Conservation (phyloP, 53 echinoderm and acorn worm genomes). For the Paelopatides confundens region DNA sequence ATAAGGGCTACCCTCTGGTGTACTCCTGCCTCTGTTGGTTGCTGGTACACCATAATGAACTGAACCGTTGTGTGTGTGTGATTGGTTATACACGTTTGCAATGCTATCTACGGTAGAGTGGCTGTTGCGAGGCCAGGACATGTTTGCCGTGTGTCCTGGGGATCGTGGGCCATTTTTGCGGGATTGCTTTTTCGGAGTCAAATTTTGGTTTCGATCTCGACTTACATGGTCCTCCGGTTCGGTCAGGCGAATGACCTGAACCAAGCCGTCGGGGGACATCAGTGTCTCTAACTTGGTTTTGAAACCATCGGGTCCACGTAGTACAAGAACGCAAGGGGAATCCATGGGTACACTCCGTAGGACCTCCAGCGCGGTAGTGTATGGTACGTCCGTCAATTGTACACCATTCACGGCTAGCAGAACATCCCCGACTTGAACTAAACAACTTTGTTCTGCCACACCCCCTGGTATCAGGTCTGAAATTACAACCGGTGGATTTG, state of each 20-base stretch:
- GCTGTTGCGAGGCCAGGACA: slow-evolving; percentile 79
- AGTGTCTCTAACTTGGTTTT: slow-evolving; percentile 89
- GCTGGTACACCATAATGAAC: slow-evolving; percentile 63
- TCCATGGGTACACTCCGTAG: slow-evolving; percentile 96
- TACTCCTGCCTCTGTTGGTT: slow-evolving; percentile 64
- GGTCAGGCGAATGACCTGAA: slow-evolving; percentile 82
- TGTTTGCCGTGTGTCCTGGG: slow-evolving; percentile 68
- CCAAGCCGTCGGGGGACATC: slow-evolving; percentile 81
- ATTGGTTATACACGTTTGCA: slow-evolving; percentile 69
- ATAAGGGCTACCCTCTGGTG: slow-evolving; percentile 77
- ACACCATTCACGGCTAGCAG: slow-evolving; percentile 96
- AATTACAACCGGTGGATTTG: slow-evolving; percentile 93
- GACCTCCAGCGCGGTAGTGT: slow-evolving; percentile 94
- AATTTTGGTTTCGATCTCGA: slow-evolving; percentile 42
- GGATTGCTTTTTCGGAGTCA: slow-evolving; percentile 74
- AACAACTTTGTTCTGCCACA: slow-evolving; percentile 90
- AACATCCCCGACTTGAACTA: slow-evolving; percentile 91
- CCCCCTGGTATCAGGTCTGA: slow-evolving; percentile 96
- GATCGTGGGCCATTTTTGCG: slow-evolving; percentile 73
- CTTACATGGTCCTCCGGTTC: slow-evolving; percentile 65
- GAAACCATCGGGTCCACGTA: slow-evolving; percentile 92
- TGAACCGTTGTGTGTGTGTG: slow-evolving; percentile 68
- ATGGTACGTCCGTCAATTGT: slow-evolving; percentile 91
- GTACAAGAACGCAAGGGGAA: slow-evolving; percentile 88
- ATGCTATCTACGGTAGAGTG: slow-evolving; percentile 66